phyloP scores from a whole-genome alignment of 2,888 invertebrate species.

The Tricholauxania praeusta region DNA sequence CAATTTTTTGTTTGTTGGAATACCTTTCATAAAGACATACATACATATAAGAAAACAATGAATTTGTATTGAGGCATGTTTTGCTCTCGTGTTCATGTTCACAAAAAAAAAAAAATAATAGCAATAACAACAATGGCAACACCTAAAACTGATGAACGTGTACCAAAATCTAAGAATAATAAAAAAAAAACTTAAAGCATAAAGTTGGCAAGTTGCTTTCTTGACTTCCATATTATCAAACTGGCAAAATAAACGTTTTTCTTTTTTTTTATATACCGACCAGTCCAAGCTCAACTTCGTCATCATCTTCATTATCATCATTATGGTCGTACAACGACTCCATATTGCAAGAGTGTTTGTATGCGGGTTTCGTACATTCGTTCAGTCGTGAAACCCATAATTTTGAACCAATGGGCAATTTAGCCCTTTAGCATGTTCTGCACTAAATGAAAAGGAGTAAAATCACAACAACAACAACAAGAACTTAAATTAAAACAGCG shows the following conservation, averaged over 20 bases:
- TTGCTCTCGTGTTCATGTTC: conserved; percentile 35
- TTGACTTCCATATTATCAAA: conserved; percentile 22
- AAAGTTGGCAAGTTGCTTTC: conserved; percentile 29
- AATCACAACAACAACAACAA: conserved; percentile 8
- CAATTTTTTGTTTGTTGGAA: no score
- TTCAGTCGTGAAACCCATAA: conserved; percentile 63
- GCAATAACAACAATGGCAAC: conserved; percentile 28
- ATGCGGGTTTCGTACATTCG: no score
- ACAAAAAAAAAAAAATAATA: conserved; percentile 28
- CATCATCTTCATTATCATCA: no score
- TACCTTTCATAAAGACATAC: no score
- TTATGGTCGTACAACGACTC: no score
- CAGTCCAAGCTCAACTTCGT: neutral
- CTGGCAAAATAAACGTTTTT: conserved; percentile 43
- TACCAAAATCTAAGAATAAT: conserved; percentile 25
- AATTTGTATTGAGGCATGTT: conserved; percentile 25
- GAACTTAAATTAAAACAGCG: conserved; percentile 5
- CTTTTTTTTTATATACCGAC: conserved; percentile 34
- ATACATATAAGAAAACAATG: neutral
- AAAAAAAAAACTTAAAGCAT: conserved; percentile 31
- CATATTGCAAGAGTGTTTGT: no score
- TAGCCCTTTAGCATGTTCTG: conserved; percentile 66
- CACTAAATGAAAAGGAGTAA: conserved; percentile 21
- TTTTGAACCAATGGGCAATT: conserved; percentile 68
- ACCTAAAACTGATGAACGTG: conserved; percentile 42